phyloP scores from a whole-genome alignment of 2,888 invertebrate genomes.

The Rotaria macrura region DNA sequence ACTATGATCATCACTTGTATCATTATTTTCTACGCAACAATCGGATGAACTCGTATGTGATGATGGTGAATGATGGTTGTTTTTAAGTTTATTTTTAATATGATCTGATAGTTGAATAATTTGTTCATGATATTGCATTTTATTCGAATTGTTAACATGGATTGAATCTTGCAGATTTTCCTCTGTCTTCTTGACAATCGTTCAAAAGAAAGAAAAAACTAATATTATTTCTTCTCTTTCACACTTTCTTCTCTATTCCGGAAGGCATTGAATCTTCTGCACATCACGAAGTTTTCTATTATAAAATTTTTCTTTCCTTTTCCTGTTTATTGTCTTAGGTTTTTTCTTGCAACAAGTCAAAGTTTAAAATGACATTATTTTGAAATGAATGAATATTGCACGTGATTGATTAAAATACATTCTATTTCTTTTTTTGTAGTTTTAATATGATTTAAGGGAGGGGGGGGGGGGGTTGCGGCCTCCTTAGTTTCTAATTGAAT shows the following conservation, averaged over 20 bases:
- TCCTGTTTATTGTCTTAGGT: neutral
- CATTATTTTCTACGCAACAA: neutral
- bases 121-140: neutral
- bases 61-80: neutral
- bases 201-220: neutral
- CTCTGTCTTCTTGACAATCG: neutral
- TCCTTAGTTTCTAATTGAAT: no score
- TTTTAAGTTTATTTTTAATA: neutral
- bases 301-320: neutral
- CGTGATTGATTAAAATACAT: neutral
- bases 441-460: no score
- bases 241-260: neutral
- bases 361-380: neutral
- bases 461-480: no score
- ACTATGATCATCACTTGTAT: neutral
- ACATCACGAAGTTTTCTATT: neutral
- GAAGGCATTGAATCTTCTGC: neutral
- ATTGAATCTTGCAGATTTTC: neutral
- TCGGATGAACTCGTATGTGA: neutral
- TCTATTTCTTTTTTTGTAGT: no score
- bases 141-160: neutral
- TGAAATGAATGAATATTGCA: neutral
- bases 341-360: neutral
- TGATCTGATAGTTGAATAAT: neutral
- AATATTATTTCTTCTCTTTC: neutral